Percentiles rank a stretch among this genome's conserved stretches.
Conservation (phyloP, 1,140 invertebrate species). For the Drosophila tsacasi region DNA sequence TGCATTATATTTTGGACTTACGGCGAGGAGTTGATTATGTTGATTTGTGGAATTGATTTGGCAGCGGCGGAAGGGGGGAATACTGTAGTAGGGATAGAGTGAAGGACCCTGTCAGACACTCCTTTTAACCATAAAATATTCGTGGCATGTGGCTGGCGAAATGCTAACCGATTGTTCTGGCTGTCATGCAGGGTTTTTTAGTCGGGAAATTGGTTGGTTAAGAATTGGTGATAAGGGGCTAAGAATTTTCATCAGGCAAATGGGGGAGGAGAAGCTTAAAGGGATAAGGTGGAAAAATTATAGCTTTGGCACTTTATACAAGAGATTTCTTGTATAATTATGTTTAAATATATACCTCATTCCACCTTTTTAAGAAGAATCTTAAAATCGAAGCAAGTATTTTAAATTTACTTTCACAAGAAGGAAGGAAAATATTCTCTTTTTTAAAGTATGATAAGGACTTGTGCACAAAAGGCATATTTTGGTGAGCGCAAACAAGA, state of each 20-base stretch:
- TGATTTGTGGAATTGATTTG: slow-evolving; percentile 82
- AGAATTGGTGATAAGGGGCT: not conserved
- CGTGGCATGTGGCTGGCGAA: slow-evolving; percentile 58
- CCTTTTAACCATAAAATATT: slow-evolving; percentile 60
- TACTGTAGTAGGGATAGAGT: not conserved
- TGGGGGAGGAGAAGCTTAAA: not conserved
- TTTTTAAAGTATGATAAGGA: not conserved
- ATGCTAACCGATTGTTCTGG: slow-evolving; percentile 56
- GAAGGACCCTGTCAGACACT: slow-evolving; percentile 33
- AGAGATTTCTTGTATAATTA: too few species aligned
- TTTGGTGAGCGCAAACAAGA: not conserved
- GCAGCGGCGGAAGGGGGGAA: not conserved
- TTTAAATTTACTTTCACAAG: not conserved
- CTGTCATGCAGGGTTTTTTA: slow-evolving; percentile 40
- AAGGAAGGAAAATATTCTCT: not conserved
- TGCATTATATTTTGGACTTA: slow-evolving; percentile 81
- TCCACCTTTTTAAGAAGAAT: too few species aligned
- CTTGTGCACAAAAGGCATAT: not conserved
- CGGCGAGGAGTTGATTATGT: slow-evolving; percentile 77
- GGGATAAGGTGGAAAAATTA: too few species aligned
- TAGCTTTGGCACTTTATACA: too few species aligned
- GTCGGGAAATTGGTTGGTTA: slow-evolving; percentile 26
- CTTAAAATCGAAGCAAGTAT: too few species aligned
- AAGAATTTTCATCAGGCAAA: not conserved
- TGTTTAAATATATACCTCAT: too few species aligned